phyloP scores from a whole-genome alignment of 2,797 vertebrate genomes.

The Centroberyx gerrardi region DNA sequence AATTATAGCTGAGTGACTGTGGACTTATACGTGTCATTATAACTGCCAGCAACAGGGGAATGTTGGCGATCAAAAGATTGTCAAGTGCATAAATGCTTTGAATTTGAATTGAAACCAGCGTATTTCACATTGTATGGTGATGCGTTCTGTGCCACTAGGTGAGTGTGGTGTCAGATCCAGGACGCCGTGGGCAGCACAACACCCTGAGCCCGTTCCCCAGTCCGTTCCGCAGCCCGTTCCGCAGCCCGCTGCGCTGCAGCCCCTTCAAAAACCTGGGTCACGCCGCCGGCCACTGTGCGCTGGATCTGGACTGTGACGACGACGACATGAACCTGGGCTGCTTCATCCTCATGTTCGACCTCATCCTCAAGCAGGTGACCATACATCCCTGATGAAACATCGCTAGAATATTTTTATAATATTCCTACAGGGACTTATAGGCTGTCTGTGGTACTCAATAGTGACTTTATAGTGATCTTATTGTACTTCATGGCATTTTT shows the following conservation, averaged over 20 bases:
- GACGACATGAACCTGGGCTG: slow-evolving; percentile 99
- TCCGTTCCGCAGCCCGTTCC: slow-evolving; percentile 96
- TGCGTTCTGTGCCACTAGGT: slow-evolving; percentile 82
- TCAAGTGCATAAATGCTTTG: neutral
- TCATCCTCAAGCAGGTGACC: slow-evolving; percentile 97
- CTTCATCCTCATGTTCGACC: slow-evolving; percentile 99
- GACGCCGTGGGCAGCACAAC: slow-evolving; percentile 93
- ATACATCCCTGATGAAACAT: neutral
- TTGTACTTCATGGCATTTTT: too few relatives aligned
- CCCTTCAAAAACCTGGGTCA: slow-evolving; percentile 97
- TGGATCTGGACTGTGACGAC: slow-evolving; percentile 97
- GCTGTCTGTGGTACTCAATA: too few relatives aligned
- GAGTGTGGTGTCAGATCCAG: slow-evolving; percentile 97
- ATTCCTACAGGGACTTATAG: too few relatives aligned
- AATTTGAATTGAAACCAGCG: slow-evolving; percentile 4
- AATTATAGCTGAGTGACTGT: slow-evolving; percentile 16
- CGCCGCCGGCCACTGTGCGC: slow-evolving; percentile 90
- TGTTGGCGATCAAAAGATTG: neutral
- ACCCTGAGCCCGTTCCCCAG: slow-evolving; percentile 96
- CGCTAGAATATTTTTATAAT: neutral
- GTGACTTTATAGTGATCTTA: too few relatives aligned
- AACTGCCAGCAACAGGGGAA: neutral
- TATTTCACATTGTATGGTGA: neutral
- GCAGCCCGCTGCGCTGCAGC: slow-evolving; percentile 93
- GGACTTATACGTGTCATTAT: slow-evolving; percentile 9